A percentile compares a stretch with the other conserved stretches of the same genome.
Conservation (phyloP, 2,797 vertebrate species). For the Hirundo rustica region DNA sequence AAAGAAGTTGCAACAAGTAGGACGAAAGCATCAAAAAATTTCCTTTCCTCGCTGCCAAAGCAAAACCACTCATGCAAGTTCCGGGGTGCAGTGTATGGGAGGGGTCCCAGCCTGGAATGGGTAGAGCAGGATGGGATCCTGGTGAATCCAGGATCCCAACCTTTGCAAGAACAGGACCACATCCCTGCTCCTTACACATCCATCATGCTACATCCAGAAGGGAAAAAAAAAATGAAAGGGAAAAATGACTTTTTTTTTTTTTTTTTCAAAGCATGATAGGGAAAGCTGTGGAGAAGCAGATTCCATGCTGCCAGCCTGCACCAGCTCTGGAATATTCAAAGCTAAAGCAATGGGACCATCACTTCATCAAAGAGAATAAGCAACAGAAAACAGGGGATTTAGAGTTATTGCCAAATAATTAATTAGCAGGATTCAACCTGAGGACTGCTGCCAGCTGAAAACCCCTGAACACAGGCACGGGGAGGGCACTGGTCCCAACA, state of each 20-base stretch:
- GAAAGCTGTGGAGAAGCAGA: neutral
- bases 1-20: neutral
- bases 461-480: rapidly evolving
- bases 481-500: neutral
- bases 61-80: rapidly evolving
- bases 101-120: neutral
- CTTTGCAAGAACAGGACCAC: neutral
- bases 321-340: neutral
- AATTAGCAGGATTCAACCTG: neutral
- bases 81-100: rapidly evolving
- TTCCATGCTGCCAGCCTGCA: neutral
- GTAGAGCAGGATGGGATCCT: rapidly evolving
- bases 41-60: neutral
- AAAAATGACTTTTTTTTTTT: neutral
- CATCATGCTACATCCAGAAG: neutral
- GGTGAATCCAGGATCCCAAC: neutral
- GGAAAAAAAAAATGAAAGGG: neutral
- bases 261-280: neutral
- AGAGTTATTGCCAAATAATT: neutral
- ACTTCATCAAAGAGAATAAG: neutral
- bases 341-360: neutral
- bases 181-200: neutral
- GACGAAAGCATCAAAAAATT: neutral
- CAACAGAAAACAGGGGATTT: neutral
- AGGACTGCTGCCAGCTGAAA: neutral